Conservation (phyloP, 2,113 vertebrate species). For the Haemorhous mexicanus region DNA sequence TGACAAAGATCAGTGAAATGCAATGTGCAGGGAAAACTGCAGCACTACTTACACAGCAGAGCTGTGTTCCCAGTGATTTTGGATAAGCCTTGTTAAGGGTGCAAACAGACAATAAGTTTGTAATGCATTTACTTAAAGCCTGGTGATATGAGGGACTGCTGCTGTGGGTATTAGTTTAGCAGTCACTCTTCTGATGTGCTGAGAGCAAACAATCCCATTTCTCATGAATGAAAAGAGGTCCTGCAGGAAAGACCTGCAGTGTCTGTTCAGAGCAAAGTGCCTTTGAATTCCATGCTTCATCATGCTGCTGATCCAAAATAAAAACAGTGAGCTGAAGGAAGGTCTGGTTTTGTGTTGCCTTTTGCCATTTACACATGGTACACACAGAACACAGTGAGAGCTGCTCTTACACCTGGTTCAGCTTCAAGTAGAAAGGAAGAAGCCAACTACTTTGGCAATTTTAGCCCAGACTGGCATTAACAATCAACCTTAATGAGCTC, state of each 20-base stretch:
- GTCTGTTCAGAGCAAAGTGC: neutral
- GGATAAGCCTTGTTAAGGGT: accelerated
- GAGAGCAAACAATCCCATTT: neutral
- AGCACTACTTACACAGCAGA: neutral
- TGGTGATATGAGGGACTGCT: neutral
- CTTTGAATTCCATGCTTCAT: neutral
- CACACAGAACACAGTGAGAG: neutral
- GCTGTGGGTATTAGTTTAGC: neutral
- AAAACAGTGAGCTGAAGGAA: neutral
- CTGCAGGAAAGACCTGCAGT: neutral
- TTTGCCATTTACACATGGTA: neutral
- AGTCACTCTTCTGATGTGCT: neutral
- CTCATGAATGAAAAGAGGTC: neutral
- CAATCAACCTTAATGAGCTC: neutral
- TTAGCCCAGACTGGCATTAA: neutral
- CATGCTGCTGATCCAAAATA: neutral
- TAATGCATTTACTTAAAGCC: neutral
- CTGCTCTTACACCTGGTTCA: neutral
- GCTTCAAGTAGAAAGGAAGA: neutral
- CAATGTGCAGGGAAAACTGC: neutral
- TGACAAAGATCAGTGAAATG: neutral
- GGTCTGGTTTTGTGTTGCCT: neutral
- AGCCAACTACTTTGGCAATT: neutral
- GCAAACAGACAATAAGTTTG: neutral
- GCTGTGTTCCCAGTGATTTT: neutral